Conservation (phyloP, 2,888 invertebrate species). For the Nemotelus nigrinus region DNA sequence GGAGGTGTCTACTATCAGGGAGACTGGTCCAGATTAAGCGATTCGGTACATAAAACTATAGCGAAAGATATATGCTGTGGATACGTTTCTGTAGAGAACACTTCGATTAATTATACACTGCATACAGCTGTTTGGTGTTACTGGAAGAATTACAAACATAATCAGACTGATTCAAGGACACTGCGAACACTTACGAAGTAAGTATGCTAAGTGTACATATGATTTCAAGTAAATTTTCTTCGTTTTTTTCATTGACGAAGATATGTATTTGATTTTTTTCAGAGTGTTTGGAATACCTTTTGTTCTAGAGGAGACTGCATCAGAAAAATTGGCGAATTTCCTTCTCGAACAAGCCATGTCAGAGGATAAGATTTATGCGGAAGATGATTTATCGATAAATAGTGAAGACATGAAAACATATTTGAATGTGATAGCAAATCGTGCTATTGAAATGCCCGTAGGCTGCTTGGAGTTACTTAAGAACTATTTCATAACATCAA, state of each 20-base stretch:
- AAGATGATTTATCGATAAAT: slow-evolving; percentile 57
- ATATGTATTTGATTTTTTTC: not conserved
- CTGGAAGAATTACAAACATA: slow-evolving; percentile 57
- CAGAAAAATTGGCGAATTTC: slow-evolving; percentile 57
- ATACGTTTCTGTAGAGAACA: slow-evolving; percentile 55
- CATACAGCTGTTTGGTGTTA: slow-evolving; percentile 63
- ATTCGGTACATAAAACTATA: slow-evolving; percentile 54
- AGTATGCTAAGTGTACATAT: slow-evolving; percentile 44
- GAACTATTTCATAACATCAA: slow-evolving; percentile 65
- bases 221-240: slow-evolving; percentile 19
- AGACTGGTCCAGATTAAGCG: slow-evolving; percentile 61
- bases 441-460: slow-evolving; percentile 54
- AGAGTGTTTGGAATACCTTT: slow-evolving; percentile 64
- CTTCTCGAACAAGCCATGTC: slow-evolving; percentile 56
- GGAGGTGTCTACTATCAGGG: slow-evolving; percentile 63
- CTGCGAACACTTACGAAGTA: slow-evolving; percentile 62
- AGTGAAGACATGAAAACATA: slow-evolving; percentile 58
- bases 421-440: slow-evolving; percentile 56
- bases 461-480: slow-evolving; percentile 63
- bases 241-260: not conserved
- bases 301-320: slow-evolving; percentile 56
- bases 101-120: slow-evolving; percentile 54
- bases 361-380: slow-evolving; percentile 48
- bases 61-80: slow-evolving; percentile 58
- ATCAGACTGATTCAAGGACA: slow-evolving; percentile 56